These are phyloP conservation scores for Cephus pygmeus DNA, from an alignment of 2,888 invertebrate genomes.

Conservation along the genomic window DNA sequence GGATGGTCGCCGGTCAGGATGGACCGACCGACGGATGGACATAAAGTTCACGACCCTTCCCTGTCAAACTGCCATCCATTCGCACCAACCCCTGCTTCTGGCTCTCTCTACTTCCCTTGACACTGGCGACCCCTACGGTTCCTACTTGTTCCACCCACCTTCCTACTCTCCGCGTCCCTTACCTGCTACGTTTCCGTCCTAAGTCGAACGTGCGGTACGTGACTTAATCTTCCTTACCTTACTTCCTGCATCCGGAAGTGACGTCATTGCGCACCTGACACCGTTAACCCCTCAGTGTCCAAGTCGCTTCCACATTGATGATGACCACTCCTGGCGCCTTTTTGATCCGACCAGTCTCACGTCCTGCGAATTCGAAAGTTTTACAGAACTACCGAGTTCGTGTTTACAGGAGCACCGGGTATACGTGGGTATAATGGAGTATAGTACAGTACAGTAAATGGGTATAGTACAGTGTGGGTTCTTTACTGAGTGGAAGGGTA, in stretches of 20 bases:
- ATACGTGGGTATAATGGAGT: not conserved
- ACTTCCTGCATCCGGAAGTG: not conserved
- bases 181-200: not conserved
- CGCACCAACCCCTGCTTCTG: not conserved
- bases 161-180: constrained; percentile 7
- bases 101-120: not conserved
- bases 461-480: not conserved
- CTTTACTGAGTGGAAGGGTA: not conserved
- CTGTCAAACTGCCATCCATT: not conserved
- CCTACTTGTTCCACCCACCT: not conserved
- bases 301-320: not conserved
- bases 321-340: not conserved
- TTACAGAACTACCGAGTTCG: not conserved
- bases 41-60: constrained; percentile 12
- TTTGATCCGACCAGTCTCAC: not conserved
- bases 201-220: constrained; percentile 12
- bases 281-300: constrained; percentile 21
- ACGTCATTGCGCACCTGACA: constrained; percentile 14
- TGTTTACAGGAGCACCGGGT: not conserved
- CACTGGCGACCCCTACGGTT: not conserved
- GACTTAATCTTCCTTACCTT: constrained; percentile 20
- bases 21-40: constrained; percentile 5
- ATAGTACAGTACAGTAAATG: not conserved
- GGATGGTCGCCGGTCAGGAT: constrained; percentile 2
- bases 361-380: not conserved